Evolutionary conservation across 1,140 invertebrate genomes (phyloP).

Genomic region (Drosophila kanapiae): DNA sequence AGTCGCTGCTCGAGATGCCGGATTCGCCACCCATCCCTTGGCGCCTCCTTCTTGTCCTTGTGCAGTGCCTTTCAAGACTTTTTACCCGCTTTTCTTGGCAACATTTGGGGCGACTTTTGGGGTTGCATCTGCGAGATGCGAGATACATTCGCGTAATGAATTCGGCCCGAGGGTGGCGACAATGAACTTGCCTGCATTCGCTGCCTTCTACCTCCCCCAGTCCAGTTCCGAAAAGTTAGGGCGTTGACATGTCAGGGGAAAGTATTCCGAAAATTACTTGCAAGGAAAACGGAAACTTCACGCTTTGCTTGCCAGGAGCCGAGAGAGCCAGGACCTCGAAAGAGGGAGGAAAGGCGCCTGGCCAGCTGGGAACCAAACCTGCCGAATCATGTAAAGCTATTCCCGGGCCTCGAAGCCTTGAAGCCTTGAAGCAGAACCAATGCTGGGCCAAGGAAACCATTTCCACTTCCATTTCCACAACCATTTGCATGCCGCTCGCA

Average conservation of each 20-base stretch:
- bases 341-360: conserved; percentile 27
- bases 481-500: conserved; percentile 35
- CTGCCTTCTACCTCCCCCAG: background rate
- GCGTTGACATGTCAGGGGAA: conserved; percentile 52
- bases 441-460: conserved; percentile 38
- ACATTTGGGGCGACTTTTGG: conserved; percentile 66
- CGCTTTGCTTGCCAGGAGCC: conserved; percentile 57
- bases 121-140: conserved; percentile 68
- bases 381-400: conserved; percentile 67
- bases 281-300: conserved; percentile 50
- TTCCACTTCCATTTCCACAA: conserved; percentile 56
- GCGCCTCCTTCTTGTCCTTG: conserved; percentile 48
- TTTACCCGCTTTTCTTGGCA: conserved; percentile 52
- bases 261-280: conserved; percentile 43
- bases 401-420: conserved; percentile 29
- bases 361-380: conserved; percentile 47
- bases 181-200: conserved; percentile 68
- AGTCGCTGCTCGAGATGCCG: conserved; percentile 49
- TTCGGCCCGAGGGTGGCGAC: conserved; percentile 72
- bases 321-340: conserved; percentile 34
- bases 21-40: conserved; percentile 4
- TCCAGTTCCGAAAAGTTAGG: conserved; percentile 21
- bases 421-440: conserved; percentile 75
- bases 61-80: conserved; percentile 65
- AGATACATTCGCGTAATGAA: conserved; percentile 72